These are phyloP conservation scores for Mellilla xanthometata DNA, from an alignment of 2,888 invertebrate genomes.

Conservation along the genomic window DNA sequence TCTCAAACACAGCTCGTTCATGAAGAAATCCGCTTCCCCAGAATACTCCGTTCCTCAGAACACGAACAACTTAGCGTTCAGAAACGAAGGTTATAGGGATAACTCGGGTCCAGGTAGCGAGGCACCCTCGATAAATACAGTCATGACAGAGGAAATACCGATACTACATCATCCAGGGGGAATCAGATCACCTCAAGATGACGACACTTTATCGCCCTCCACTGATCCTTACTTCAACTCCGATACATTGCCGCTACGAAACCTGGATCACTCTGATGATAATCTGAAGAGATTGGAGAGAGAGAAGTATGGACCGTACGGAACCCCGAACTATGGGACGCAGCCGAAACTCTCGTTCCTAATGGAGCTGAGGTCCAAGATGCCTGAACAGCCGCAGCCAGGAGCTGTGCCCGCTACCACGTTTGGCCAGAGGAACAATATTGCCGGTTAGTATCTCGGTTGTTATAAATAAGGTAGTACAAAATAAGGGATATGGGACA, in stretches of 20 bases:
- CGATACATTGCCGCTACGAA: constrained; percentile 87
- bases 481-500: too few relatives aligned
- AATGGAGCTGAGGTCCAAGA: constrained; percentile 84
- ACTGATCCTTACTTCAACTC: constrained; percentile 87
- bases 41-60: constrained; percentile 79
- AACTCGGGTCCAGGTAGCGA: constrained; percentile 90
- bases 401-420: constrained; percentile 63
- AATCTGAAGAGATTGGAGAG: constrained; percentile 80
- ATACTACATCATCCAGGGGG: constrained; percentile 85
- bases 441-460: constrained; percentile 65
- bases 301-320: constrained; percentile 64
- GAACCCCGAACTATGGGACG: constrained; percentile 57
- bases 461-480: too few relatives aligned
- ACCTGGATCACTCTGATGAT: constrained; percentile 71
- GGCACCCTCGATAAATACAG: constrained; percentile 84
- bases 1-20: constrained; percentile 68
- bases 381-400: constrained; percentile 80
- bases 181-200: constrained; percentile 63
- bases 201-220: constrained; percentile 77
- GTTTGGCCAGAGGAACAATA: constrained; percentile 70
- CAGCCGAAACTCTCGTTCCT: constrained; percentile 83
- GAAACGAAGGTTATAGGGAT: constrained; percentile 93
- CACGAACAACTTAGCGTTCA: constrained; percentile 84
- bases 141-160: constrained; percentile 86
- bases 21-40: constrained; percentile 70